These are phyloP conservation scores for Sylvia atricapilla DNA, from an alignment of 2,113 vertebrate species.

Conservation along the genomic window DNA sequence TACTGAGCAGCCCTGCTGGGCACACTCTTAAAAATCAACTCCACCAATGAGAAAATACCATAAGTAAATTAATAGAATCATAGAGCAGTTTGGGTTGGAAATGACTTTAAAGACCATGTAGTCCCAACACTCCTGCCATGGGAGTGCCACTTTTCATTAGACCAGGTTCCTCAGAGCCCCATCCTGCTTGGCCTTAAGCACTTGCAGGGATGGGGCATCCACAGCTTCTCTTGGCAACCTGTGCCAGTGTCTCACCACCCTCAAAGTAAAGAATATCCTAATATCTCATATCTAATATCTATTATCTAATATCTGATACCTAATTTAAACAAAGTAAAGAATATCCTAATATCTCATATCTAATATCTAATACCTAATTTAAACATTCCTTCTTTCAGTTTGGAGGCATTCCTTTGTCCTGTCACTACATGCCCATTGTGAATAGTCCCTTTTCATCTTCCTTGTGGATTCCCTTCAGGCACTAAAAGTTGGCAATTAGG, in stretches of 20 bases:
- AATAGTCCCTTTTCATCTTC: not conserved
- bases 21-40: not conserved
- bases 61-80: not conserved
- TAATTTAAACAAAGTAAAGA: too few relatives aligned
- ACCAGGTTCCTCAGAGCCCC: not conserved
- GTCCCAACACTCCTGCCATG: not conserved
- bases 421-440: not conserved
- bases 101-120: not conserved
- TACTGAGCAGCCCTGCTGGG: not conserved
- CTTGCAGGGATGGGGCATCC: not conserved
- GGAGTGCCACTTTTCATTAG: not conserved
- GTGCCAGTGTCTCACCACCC: not conserved
- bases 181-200: not conserved
- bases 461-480: not conserved
- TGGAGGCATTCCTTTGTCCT: not conserved
- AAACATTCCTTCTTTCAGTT: not conserved
- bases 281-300: not conserved
- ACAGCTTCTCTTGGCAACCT: not conserved
- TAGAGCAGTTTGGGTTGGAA: not conserved
- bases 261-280: not conserved
- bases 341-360: not conserved
- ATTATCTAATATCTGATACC: too few relatives aligned
- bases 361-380: not conserved
- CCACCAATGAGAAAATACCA: not conserved
- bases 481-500: accelerated